Evolutionary conservation across 1,140 invertebrate species (phyloP), one percentile per base, ranked within the genome.

Genomic region (Popillia japonica): DNA sequence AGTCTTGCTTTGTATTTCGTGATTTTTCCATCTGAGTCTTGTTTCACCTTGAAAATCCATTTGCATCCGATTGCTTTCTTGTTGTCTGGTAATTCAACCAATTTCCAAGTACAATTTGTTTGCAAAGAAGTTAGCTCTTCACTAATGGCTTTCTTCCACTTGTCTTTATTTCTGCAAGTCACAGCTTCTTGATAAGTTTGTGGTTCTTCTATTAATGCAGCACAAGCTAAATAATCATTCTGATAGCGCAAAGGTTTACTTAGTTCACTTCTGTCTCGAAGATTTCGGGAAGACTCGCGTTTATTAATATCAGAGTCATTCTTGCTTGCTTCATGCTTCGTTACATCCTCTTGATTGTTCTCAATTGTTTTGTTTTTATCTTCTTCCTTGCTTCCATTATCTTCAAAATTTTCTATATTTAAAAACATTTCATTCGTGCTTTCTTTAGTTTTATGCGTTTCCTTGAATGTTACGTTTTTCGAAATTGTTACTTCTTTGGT

Each of bases 81-180:
- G 59, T 80, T 75, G 61, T 48, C 42, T 76, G 84, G 83, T 68
- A 81, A 74, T 11, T 81, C 76, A 20, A 81, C 81, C 8, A 86
- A 23, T 41, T 78, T 72, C 83, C 83, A 87, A 17, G 84, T 86
- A 20, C 84, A 74, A 80, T 87, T 86, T 79, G 85, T 80, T 11
- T 77, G 40, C n/a, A 83, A 75, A 17, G 83, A 79, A 10, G 80
- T 22, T 42, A 86, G 80, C 79, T 86, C 84, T 34, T 83, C 79
- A 9, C 81, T 20, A 68, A 85, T 87, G 6, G 86, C 85, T 44
- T 79, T 72, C 75, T 81, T 76, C 84, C 86, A 87, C 11, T 82
- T 23, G 23, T n/a, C n/a, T 40, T 68, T 68, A 48, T 10, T n/a
- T n/a, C n/a, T n/a, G n/a, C n/a, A n/a, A n/a, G n/a, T 27, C 34